Base-by-base conservation (phyloP, 2,113 vertebrate species). In the Ictalurus furcatus region DNA sequence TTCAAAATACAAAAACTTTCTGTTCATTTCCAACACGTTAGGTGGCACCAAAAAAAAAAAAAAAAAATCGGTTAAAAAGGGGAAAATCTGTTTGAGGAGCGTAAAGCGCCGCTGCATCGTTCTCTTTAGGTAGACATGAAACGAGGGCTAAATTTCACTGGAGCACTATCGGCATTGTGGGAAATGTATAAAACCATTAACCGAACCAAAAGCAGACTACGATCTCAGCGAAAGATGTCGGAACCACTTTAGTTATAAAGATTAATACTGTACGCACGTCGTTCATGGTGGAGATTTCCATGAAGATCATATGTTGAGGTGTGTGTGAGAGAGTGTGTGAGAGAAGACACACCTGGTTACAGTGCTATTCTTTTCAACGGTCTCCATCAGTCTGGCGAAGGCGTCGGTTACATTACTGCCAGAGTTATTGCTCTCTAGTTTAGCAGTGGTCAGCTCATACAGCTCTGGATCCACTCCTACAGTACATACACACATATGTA, bases 391-490 rank as follows among this genome's bases (percentile, higher is more conserved):
- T 90, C 95, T 96, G 63, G 96, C 96, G 92, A 98, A 96, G 0
- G 97, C 95, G 88, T 98, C 97, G 6, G 96, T 96, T 91, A 95
- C 93, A 90, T 93, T 95, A 91, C 84, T 96, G 93, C 93, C 94
- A 87, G 93, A 82, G 2, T 87, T 93, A 91, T 93, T 93, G 90
- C 92, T 92, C 94, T 98, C 97, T 96, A 97, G 94, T 93, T 97
- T 97, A 93, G 96, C 96, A 65, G 97, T 97, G 92, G 97, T 97
- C 95, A 98, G 93, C 88, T 98, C 96, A 91, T 97, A 98, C 91
- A 99, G 95, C 93, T 98, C 98, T 88, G 95, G 97, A 94, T 99
- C 97, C 93, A 98, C 96, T 95, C 97, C 97, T 98, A 96, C 91
- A 91, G 30, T n/a, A 69, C n/a, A 30, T 6, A 69, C n/a, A 69